phyloP scores from a whole-genome alignment of 2,113 vertebrate genomes.

The Puntigrus tetrazona region DNA sequence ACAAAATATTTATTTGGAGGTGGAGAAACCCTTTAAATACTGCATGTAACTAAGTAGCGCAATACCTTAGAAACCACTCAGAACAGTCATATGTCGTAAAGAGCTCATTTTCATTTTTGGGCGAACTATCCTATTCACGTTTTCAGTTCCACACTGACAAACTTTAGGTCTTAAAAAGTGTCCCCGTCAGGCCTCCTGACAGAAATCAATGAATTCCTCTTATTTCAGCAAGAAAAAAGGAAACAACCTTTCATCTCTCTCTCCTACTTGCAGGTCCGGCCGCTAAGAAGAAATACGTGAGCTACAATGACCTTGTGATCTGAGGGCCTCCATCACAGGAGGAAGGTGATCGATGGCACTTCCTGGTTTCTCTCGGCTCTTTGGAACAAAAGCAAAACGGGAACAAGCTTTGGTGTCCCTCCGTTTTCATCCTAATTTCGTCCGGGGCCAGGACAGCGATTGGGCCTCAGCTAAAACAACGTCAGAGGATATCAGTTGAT shows the following conservation, averaged over 20 bases:
- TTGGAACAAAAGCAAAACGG: constrained; percentile 35
- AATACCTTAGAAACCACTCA: no score
- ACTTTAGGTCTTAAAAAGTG: background rate
- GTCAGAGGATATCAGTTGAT: constrained; percentile 5
- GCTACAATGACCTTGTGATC: constrained; percentile 93
- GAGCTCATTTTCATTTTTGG: no score
- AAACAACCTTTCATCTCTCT: constrained; percentile 26
- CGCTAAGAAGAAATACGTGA: constrained; percentile 92
- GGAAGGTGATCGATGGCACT: constrained; percentile 67
- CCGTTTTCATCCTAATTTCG: constrained; percentile 30
- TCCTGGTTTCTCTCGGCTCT: constrained; percentile 43
- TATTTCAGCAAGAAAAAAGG: background rate
- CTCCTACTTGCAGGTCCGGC: constrained; percentile 83
- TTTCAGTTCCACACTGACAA: background rate
- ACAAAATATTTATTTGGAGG: no score
- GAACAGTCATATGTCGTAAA: no score
- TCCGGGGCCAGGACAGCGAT: constrained; percentile 22
- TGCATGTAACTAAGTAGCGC: no score
- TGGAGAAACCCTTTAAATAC: no score
- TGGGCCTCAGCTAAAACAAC: constrained; percentile 31
- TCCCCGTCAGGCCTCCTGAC: background rate
- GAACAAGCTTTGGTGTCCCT: constrained; percentile 46
- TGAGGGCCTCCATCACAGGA: constrained; percentile 70
- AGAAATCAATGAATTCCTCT: background rate
- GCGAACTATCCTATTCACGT: background rate